Conservation (phyloP, 1,140 invertebrate genomes). For the Coptotermes formosanus region DNA sequence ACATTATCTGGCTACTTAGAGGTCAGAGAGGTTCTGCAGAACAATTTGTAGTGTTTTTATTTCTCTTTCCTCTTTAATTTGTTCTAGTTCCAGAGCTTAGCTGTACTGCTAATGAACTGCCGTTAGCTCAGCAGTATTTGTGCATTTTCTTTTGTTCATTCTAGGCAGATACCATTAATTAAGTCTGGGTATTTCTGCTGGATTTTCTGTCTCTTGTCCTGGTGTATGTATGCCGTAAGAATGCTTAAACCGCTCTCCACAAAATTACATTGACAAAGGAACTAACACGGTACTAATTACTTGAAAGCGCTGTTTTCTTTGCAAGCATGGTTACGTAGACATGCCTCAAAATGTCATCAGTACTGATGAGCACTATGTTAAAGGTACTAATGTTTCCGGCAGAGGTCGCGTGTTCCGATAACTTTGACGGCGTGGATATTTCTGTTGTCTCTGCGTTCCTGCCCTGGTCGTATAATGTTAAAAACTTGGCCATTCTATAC, state of each 20-base stretch:
- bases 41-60: neutral
- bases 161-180: neutral
- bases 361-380: too few species aligned
- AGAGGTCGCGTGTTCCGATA: too few species aligned
- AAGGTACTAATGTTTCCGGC: too few species aligned
- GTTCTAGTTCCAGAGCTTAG: neutral
- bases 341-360: too few species aligned
- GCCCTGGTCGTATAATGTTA: too few species aligned
- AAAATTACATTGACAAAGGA: neutral
- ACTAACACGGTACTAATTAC: neutral
- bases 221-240: neutral
- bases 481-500: too few species aligned
- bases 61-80: neutral
- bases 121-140: neutral
- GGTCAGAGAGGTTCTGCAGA: neutral
- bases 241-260: neutral
- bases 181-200: neutral
- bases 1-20: neutral
- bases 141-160: neutral
- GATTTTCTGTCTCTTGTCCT: neutral
- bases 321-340: neutral
- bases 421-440: too few species aligned
- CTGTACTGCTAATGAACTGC: neutral
- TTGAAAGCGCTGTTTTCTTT: neutral
- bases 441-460: too few species aligned